Evolutionary conservation across 2,797 vertebrate species (phyloP).

Genomic region (Epinephelus coioides): DNA sequence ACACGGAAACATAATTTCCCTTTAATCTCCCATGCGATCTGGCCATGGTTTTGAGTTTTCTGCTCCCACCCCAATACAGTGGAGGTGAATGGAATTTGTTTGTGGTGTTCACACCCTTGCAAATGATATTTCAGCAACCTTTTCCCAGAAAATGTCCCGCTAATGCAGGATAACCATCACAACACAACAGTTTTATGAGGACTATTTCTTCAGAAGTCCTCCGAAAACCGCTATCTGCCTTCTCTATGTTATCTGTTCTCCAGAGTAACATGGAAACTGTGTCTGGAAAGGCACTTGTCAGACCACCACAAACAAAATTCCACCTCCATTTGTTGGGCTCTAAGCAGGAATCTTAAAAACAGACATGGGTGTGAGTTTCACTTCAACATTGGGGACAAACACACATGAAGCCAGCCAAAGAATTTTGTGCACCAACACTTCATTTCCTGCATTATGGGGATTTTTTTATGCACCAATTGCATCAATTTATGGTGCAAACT

Average conservation of each 20-base stretch:
- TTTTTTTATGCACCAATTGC: too few relatives aligned
- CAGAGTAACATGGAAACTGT: slow-evolving; percentile 2
- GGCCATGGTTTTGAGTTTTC: neutral
- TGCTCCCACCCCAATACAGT: neutral
- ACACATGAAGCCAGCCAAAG: too few relatives aligned
- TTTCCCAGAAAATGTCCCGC: slow-evolving; percentile 1
- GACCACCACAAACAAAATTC: slow-evolving; percentile 8
- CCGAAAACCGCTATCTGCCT: neutral
- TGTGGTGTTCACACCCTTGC: neutral
- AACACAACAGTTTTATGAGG: slow-evolving; percentile 1
- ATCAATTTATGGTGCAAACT: too few relatives aligned
- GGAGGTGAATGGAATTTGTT: neutral
- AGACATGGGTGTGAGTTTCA: too few relatives aligned
- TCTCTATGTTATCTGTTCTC: neutral
- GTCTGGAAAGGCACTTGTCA: slow-evolving; percentile 16
- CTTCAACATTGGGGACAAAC: too few relatives aligned
- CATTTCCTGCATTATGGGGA: too few relatives aligned
- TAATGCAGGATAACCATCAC: neutral
- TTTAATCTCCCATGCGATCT: neutral
- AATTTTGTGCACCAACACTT: neutral
- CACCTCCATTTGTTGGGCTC: slow-evolving; percentile 7
- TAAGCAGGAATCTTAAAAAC: slow-evolving; percentile 8
- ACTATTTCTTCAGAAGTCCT: slow-evolving; percentile 9
- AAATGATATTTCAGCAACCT: neutral
- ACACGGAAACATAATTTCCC: neutral